Conservation (phyloP, 2,888 invertebrate species). For the Agapostemon virescens region DNA sequence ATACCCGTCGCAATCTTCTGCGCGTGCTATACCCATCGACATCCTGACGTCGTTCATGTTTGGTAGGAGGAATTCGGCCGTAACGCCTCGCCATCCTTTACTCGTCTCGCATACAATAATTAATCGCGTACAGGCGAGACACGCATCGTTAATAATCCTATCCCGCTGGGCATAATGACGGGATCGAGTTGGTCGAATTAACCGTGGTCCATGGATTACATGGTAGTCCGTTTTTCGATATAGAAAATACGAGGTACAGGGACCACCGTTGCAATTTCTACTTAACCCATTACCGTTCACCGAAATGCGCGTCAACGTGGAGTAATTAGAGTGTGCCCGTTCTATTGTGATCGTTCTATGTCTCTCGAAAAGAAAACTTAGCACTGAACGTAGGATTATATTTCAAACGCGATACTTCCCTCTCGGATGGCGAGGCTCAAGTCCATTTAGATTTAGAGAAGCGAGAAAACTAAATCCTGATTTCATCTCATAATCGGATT, state of each 20-base stretch:
- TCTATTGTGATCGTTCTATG: background rate
- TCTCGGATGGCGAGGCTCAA: background rate
- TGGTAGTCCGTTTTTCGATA: background rate
- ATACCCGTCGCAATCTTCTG: constrained; percentile 34
- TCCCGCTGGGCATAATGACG: background rate
- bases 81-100: background rate
- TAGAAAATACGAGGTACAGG: background rate
- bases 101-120: background rate
- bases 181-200: background rate
- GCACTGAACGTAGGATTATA: background rate
- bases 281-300: background rate
- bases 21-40: constrained; percentile 25
- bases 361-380: background rate
- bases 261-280: background rate
- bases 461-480: no score
- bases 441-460: background rate
- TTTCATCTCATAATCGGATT: no score
- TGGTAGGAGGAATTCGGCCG: constrained; percentile 22
- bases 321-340: background rate
- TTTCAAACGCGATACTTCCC: background rate
- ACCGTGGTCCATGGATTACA: background rate
- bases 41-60: background rate
- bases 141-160: background rate
- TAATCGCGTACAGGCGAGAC: background rate
- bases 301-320: background rate